Evolutionary conservation across 1,140 invertebrate species (phyloP), one percentile per base, ranked within the genome.

Genomic region (Stegodyphus dumicola): DNA sequence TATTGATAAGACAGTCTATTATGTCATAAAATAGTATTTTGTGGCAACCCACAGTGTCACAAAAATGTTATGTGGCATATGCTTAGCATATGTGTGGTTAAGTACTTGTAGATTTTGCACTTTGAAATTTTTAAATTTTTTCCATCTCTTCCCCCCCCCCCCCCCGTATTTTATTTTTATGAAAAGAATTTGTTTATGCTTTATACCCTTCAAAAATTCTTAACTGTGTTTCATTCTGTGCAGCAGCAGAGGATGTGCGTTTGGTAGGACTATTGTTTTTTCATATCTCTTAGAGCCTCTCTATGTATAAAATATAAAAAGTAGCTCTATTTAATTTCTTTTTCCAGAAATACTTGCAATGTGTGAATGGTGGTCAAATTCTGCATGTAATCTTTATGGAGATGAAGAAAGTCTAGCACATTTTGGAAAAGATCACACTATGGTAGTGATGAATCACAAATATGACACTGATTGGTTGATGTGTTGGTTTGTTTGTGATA

Each of bases 381-480:
- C 94, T 64, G 93, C 94, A 87, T 89, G 95, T 87, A 90, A 93
- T 70, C 89, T 97, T 17, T 93, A 94, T 88, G 94, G 97, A 88
- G 94, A 94, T 88, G 92, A 95, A 81, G 94, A 96, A 87, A 94
- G 94, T 89, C 92, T 95, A 6, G 94, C 95, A 90, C 94, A 93
- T 90, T 94, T 94, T 90, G 96, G 96, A 11, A 95, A 95, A 87
- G 96, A 98, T 89, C 96, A 98, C 92, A 95, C 94, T 15, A 93
- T 96, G 88, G 93, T 97, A 53, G 92, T 99, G 52, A 97, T 99
- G 95, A 99, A 99, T 91, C 97, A 99, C 90, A 94, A 93, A 76
- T 99, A 97, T 91, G 97, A 99, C 92, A 94, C 98, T 78, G 98
- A 99, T 90, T 99, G 97, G 96, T 90, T 98, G 0, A 93, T 95